These are phyloP conservation scores for Hirtodrosophila confusa DNA, from an alignment of 2,888 invertebrate species.

Conservation along the genomic window DNA sequence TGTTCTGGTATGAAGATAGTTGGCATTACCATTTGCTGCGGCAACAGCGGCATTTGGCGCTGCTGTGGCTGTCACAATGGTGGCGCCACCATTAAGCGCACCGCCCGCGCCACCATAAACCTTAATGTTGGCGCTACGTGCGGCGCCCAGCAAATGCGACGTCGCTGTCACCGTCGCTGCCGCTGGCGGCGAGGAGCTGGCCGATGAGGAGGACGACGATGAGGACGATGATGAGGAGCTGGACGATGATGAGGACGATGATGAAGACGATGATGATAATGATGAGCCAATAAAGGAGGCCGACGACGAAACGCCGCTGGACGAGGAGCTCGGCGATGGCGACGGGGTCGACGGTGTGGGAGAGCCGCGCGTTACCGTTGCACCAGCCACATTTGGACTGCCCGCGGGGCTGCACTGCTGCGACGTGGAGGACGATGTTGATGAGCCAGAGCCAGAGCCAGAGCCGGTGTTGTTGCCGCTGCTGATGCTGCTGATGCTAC, in stretches of 20 bases:
- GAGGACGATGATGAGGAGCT: constrained; percentile 59
- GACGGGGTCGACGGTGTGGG: constrained; percentile 84
- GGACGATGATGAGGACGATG: constrained; percentile 49
- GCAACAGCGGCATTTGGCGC: constrained; percentile 51
- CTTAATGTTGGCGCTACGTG: constrained; percentile 56
- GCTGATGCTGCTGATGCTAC: constrained; percentile 20
- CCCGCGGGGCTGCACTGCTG: constrained; percentile 63
- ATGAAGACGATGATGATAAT: constrained; percentile 49
- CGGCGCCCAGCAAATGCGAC: constrained; percentile 52
- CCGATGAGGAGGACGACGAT: constrained; percentile 39
- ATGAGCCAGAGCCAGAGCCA: too few relatives aligned
- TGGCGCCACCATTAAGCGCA: constrained; percentile 59
- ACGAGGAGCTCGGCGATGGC: constrained; percentile 83
- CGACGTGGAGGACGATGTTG: constrained; percentile 23
- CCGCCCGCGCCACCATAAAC: constrained; percentile 43
- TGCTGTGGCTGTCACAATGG: constrained; percentile 68
- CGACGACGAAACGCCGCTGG: constrained; percentile 83
- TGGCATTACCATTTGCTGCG: constrained; percentile 67
- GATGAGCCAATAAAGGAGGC: constrained; percentile 68
- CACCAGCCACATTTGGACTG: constrained; percentile 63
- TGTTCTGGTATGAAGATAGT: constrained; percentile 4
- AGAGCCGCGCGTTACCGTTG: constrained; percentile 77
- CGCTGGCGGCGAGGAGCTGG: constrained; percentile 37
- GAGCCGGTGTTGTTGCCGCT: constrained; percentile 17
- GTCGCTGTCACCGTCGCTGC: constrained; percentile 31